Evolutionary conservation across 1,140 invertebrate species (phyloP).

Genomic region (Aphelinus certus): DNA sequence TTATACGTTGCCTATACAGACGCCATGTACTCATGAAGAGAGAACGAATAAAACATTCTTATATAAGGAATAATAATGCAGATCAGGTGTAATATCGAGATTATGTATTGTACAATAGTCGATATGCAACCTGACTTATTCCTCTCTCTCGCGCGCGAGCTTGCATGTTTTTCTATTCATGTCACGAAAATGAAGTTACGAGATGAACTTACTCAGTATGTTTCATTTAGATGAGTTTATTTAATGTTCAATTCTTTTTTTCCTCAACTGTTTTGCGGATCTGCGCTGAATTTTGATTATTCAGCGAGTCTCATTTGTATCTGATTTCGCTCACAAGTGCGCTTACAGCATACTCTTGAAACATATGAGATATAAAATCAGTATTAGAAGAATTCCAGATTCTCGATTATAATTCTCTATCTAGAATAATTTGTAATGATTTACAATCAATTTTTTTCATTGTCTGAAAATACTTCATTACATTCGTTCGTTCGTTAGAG

Average conservation of each 20-base stretch:
- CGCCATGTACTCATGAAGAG: too few relatives aligned
- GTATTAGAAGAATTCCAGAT: not conserved
- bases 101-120: conserved; percentile 16
- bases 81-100: not conserved
- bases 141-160: conserved; percentile 12
- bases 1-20: not conserved
- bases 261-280: not conserved
- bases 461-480: too few relatives aligned
- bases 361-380: not conserved
- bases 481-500: too few relatives aligned
- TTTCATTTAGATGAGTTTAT: too few relatives aligned
- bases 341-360: conserved; percentile 16
- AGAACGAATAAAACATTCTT: too few relatives aligned
- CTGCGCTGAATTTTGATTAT: not conserved
- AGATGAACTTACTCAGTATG: not conserved
- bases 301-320: conserved; percentile 6
- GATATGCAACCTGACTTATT: conserved; percentile 3
- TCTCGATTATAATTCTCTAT: too few relatives aligned
- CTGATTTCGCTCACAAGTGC: conserved; percentile 22
- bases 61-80: too few relatives aligned
- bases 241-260: too few relatives aligned
- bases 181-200: conserved; percentile 6
- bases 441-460: too few relatives aligned
- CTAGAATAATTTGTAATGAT: too few relatives aligned
- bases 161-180: conserved; percentile 28